A percentile compares a stretch with the other conserved stretches of the same genome.
Evolutionary conservation across 2,113 vertebrate genomes (phyloP).

Genomic region (Crotophaga sulcirostris): DNA sequence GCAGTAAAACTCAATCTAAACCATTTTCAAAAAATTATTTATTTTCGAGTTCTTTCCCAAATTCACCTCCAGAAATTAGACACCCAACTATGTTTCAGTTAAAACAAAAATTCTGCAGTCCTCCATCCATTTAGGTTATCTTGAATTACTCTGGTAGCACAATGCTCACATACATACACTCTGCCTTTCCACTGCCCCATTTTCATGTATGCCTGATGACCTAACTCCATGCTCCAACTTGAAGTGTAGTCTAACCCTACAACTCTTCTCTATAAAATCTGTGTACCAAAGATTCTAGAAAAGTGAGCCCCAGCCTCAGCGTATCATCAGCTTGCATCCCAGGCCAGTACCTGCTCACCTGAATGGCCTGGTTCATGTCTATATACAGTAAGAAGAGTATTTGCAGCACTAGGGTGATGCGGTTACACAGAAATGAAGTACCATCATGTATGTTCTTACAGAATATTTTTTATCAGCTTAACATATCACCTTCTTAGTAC

Average conservation of each 20-base stretch:
- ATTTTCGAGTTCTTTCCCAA: neutral
- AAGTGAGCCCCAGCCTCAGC: neutral
- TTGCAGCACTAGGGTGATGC: neutral
- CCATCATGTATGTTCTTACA: neutral
- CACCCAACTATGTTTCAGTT: neutral
- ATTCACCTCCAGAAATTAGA: neutral
- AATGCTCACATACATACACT: fast-evolving
- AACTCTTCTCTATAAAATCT: neutral
- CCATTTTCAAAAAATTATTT: neutral
- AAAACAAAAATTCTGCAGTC: neutral
- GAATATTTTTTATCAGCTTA: neutral
- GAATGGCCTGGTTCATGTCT: neutral
- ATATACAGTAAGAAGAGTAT: neutral
- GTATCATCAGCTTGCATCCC: neutral
- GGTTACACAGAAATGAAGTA: neutral
- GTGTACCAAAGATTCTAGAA: neutral
- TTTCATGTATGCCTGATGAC: neutral
- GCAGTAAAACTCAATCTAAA: neutral
- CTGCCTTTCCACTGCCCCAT: neutral
- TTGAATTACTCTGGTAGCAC: neutral
- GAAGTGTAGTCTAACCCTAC: neutral
- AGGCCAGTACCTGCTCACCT: neutral
- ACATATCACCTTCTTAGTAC: neutral
- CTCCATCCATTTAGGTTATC: neutral
- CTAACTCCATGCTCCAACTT: neutral